A percentile compares a stretch with the other conserved stretches of the same genome.
These are phyloP conservation scores for Agrochola litura DNA, from an alignment of 2,888 invertebrate genomes.

Conservation along the genomic window DNA sequence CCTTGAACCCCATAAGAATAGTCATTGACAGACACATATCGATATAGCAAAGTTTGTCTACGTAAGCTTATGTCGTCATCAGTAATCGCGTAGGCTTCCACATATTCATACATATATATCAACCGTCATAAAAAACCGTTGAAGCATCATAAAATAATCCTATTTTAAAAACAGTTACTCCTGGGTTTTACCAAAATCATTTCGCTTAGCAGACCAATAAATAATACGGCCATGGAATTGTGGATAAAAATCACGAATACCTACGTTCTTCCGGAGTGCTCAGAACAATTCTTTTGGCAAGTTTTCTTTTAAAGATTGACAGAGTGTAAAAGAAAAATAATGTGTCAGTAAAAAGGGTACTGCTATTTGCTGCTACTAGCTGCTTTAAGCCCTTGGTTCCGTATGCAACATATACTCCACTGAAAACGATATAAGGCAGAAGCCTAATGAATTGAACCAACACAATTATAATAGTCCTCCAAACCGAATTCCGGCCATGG, in stretches of 20 bases:
- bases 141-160: not conserved
- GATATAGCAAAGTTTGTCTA: not conserved
- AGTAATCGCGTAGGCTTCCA: not conserved
- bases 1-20: constrained; percentile 18
- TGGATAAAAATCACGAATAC: too few species aligned
- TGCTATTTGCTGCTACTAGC: not conserved
- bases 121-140: not conserved
- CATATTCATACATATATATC: not conserved
- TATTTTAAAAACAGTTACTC: not conserved
- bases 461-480: not conserved
- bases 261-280: too few species aligned
- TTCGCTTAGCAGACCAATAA: not conserved
- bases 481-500: too few species aligned
- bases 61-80: constrained; percentile 3
- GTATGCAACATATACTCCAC: not conserved
- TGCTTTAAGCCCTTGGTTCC: not conserved
- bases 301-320: not conserved
- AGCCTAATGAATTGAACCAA: not conserved
- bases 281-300: too few species aligned
- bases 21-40: not conserved
- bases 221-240: too few species aligned
- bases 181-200: not conserved
- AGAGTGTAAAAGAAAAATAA: not conserved
- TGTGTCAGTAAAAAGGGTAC: too few species aligned
- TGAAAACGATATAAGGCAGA: not conserved